Evolutionary conservation across 2,888 invertebrate genomes (phyloP).

Genomic region (Litoditis marina): DNA sequence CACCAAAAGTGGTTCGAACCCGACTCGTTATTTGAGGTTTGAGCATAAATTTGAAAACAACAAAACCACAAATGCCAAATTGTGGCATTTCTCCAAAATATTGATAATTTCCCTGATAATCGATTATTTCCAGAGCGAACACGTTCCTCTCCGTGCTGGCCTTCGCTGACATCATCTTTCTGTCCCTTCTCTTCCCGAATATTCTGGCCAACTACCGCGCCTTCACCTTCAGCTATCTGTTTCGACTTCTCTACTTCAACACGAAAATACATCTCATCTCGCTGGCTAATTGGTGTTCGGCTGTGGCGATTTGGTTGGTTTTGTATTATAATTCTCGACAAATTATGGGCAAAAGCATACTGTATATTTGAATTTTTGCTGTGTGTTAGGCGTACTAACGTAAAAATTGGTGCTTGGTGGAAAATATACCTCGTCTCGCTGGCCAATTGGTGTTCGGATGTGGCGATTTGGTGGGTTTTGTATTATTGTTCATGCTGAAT

Average conservation of each 20-base stretch:
- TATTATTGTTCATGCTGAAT: no score
- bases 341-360: no score
- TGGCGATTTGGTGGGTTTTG: conserved; percentile 55
- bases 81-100: background rate
- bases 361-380: no score
- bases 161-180: conserved; percentile 57
- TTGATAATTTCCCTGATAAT: no score
- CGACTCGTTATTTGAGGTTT: no score
- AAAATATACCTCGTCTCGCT: conserved; percentile 54
- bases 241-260: conserved; percentile 50
- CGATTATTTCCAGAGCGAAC: conserved; percentile 50
- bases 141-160: conserved; percentile 56
- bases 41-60: background rate
- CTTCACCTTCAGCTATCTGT: conserved; percentile 55
- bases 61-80: background rate
- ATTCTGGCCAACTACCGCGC: conserved; percentile 55
- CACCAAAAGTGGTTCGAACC: no score
- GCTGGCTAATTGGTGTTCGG: conserved; percentile 60
- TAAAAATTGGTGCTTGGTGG: no score
- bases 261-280: conserved; percentile 52
- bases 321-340: no score
- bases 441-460: conserved; percentile 60
- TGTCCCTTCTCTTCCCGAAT: conserved; percentile 55
- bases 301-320: conserved; percentile 56
- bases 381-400: no score